Evolutionary conservation across 2,113 vertebrate genomes (phyloP), one percentile per base, ranked within the genome.

Genomic region (Aspidoscelis tigris): DNA sequence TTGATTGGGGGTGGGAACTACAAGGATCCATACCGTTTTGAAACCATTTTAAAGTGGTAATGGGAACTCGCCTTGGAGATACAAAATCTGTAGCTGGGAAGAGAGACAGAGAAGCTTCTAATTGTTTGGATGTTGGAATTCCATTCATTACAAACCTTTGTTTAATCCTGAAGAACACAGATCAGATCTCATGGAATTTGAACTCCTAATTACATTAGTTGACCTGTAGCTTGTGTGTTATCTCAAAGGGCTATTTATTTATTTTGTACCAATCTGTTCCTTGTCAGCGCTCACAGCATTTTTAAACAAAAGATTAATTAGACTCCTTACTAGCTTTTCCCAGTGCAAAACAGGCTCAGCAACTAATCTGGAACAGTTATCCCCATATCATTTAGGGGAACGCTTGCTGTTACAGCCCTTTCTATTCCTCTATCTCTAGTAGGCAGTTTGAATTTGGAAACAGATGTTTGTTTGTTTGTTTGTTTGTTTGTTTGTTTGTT

Each of bases 101-200:
- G 33, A 33, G 33, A 18, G 11, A 66, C 44, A 44, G 20, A 64
- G 55, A 77, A n/a, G 9, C 41, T 72, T 78, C 9, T 2, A 65
- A 72, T 64, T 24, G 12, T 8, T 64, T 61, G 55, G 55, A 41
- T 73, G 50, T 61, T 5, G 4, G 39, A 78, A 75, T 22, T 86
- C 86, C 69, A 86, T 79, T 76, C 71, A 76, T 66, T 81, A 88
- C n/a, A 72, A 89, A 85, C 87, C 55, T 74, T 89, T 93, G 61
- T 86, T 80, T 73, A 84, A 6, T 14, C 10, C 68, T 22, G 72
- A 44, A 47, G 88, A 89, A 85, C 53, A 77, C 3, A 39, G 71
- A 84, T 84, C 84, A 39, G 41, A 50, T 53, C 47, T 64, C 76
- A 0, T 77, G 75, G 84, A 91, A 89, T 26, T 12, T 74, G 12